phyloP scores from a whole-genome alignment of 1,140 invertebrate species.

The Drosophila guanche region DNA sequence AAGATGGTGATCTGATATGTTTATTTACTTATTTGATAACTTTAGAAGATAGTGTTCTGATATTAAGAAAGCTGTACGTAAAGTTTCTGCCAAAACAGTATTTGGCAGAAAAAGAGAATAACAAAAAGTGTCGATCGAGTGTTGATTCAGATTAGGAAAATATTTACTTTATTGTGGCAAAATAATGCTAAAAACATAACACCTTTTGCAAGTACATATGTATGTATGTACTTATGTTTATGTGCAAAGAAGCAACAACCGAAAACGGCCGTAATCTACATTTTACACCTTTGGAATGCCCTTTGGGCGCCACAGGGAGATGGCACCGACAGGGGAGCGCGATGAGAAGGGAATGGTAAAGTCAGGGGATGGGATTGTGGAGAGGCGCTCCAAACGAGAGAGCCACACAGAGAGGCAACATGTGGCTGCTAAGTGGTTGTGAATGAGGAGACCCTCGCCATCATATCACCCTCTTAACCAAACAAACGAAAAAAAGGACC shows the following conservation, averaged over 20 bases:
- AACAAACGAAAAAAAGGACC: constrained; percentile 27
- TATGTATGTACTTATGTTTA: too few relatives aligned
- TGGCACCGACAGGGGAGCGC: not conserved
- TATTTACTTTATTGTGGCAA: not conserved
- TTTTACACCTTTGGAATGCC: constrained; percentile 73
- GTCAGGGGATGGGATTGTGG: too few relatives aligned
- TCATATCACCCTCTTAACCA: constrained; percentile 7
- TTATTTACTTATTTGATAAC: too few relatives aligned
- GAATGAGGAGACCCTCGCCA: constrained; percentile 13
- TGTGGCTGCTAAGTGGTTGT: constrained; percentile 57
- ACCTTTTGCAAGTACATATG: not conserved
- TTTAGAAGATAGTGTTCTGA: too few relatives aligned
- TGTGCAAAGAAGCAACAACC: too few relatives aligned
- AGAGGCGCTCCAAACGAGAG: not conserved
- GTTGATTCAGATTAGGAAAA: constrained; percentile 4
- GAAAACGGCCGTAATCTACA: constrained; percentile 68
- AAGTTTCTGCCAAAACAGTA: too few relatives aligned
- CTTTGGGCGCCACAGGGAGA: constrained; percentile 14
- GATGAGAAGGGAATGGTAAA: not conserved
- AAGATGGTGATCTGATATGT: too few relatives aligned
- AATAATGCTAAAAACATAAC: not conserved
- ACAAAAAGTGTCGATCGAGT: not conserved
- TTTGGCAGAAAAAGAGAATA: too few relatives aligned
- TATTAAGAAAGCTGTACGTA: too few relatives aligned
- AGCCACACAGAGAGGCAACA: constrained; percentile 40